Percentiles rank a stretch among this genome's conserved stretches.
Evolutionary conservation across 2,797 vertebrate species (phyloP).

Genomic region (Vultur gryphus): DNA sequence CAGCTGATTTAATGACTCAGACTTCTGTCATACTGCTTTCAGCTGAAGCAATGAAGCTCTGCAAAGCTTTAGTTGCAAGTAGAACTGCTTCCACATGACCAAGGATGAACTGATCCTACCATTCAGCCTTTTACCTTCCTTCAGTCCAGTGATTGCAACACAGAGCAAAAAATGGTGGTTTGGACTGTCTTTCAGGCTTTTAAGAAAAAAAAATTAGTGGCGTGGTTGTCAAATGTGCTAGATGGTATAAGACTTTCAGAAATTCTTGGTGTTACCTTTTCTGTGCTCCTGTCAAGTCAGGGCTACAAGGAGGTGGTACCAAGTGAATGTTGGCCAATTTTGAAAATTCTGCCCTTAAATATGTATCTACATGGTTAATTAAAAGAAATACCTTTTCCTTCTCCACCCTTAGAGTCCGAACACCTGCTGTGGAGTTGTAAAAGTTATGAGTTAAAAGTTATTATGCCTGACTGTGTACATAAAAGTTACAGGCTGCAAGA

Average conservation of each 20-base stretch:
- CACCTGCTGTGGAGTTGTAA: background rate
- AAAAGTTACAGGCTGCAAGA: background rate
- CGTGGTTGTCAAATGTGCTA: background rate
- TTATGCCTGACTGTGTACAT: background rate
- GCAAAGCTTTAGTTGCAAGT: background rate
- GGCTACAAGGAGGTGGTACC: background rate
- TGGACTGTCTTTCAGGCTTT: background rate
- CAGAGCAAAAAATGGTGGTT: background rate
- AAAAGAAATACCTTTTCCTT: background rate
- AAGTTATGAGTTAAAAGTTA: background rate
- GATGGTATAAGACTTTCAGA: background rate
- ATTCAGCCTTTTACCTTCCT: background rate
- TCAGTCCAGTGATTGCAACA: background rate
- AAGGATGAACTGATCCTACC: background rate
- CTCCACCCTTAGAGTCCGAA: background rate
- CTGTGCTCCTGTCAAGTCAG: background rate
- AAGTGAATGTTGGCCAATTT: background rate
- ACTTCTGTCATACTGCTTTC: background rate
- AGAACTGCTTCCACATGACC: background rate
- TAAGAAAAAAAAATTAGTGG: no score
- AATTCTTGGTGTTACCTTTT: background rate
- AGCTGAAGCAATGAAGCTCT: background rate
- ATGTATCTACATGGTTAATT: rapidly evolving
- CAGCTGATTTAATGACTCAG: slow-evolving; percentile 10
- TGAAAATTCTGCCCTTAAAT: background rate